phyloP scores from a whole-genome alignment of 2,888 invertebrate species.

The Lottia scabra region DNA sequence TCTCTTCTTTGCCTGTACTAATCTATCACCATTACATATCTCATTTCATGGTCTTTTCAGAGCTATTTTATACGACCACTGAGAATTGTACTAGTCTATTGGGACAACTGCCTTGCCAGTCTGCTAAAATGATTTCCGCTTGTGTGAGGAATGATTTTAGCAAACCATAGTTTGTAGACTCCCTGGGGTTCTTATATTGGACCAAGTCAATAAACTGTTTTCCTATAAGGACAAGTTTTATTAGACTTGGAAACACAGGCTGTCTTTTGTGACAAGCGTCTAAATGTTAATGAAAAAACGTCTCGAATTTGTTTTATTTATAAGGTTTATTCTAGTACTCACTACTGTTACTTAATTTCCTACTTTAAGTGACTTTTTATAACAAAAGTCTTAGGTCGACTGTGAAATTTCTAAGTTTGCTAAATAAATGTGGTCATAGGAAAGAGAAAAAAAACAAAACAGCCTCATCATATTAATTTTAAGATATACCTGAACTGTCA shows the following conservation, averaged over 20 bases:
- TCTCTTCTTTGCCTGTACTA: conserved; percentile 41
- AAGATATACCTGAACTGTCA: no score
- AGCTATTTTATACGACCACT: conserved; percentile 40
- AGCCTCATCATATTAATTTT: no score
- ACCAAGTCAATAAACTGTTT: conserved; percentile 19
- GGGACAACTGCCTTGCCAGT: conserved; percentile 25
- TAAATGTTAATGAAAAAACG: conserved; percentile 11
- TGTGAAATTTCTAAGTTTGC: no score
- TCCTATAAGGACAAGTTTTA: conserved; percentile 5
- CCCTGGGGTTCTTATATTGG: conserved; percentile 13
- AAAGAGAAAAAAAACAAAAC: no score
- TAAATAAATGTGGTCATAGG: no score
- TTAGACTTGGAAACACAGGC: not conserved
- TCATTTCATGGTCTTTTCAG: conserved; percentile 45
- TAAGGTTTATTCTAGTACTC: no score
- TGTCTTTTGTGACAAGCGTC: conserved; percentile 6
- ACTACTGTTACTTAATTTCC: no score
- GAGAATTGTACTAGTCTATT: conserved; percentile 30
- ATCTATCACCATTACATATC: conserved; percentile 53
- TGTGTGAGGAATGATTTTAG: conserved; percentile 9
- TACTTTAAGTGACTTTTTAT: no score
- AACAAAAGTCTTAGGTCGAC: no score
- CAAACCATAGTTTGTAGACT: conserved; percentile 11
- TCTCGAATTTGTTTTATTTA: not conserved
- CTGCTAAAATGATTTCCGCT: conserved; percentile 32